Conservation (phyloP, 2,797 vertebrate species). For the Pseudotriccus pelzelni region DNA sequence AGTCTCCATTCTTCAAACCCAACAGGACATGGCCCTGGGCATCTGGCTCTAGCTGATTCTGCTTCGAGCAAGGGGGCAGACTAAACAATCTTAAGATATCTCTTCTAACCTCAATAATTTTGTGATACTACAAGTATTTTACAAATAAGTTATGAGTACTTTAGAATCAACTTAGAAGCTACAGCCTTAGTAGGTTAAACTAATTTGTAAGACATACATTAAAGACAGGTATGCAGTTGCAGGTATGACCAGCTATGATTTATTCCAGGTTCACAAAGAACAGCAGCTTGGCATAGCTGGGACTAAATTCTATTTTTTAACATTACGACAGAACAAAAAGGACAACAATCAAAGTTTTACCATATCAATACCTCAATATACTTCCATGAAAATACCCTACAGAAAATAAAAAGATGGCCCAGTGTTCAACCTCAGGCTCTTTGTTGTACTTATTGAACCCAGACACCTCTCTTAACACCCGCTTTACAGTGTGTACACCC, state of each 20-base stretch:
- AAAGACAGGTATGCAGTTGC: neutral
- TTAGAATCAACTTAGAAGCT: neutral
- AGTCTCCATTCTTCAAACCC: neutral
- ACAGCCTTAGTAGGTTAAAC: neutral
- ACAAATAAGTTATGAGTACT: neutral
- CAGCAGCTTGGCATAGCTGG: neutral
- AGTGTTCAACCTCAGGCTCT: neutral
- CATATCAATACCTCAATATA: neutral
- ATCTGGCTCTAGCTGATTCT: neutral
- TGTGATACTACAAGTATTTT: neutral
- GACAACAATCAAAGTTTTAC: neutral
- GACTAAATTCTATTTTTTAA: neutral
- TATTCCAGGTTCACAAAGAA: neutral
- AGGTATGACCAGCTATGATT: neutral
- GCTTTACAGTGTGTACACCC: neutral
- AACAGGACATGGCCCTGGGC: neutral
- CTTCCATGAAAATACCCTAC: neutral
- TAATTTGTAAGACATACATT: neutral
- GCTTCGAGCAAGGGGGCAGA: neutral
- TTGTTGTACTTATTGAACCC: neutral
- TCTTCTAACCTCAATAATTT: neutral
- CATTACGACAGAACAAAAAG: neutral
- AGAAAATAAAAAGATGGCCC: neutral
- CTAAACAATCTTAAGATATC: neutral
- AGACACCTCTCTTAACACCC: neutral